Evolutionary conservation across 2,797 vertebrate species (phyloP), one percentile per base, ranked within the genome.

Genomic region (Hydrophis major): DNA sequence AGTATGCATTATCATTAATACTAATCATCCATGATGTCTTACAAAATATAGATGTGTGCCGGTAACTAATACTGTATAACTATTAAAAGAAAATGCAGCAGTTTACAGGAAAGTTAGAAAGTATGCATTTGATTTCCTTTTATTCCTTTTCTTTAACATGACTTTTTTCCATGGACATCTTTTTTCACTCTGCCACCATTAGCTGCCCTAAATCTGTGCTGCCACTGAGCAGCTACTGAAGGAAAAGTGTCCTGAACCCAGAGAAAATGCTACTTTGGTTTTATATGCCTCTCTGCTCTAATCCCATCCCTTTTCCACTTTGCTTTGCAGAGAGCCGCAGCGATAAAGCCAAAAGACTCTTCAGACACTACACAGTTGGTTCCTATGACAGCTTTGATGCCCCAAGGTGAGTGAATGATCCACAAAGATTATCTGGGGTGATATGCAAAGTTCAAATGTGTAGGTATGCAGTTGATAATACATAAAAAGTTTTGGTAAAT

Each of bases 311-410:
- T 6, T 60, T 50, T 88, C 69, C 25, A 16, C 57, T 91, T 92
- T 86, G 37, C 74, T 69, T 89, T 63, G 2, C 78, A 93, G 94
- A 95, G 66, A 92, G 86, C 60, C 92, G 94, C 55, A 94, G 92
- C 0, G 99, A 99, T 95, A 98, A 98, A 96, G 98, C 99, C 94
- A 99, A 99, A 96, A 97, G 99, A 55, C 98, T 99, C 93, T 99
- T 99, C 95, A 98, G 99, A 50, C 99, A 99, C 96, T 99, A 99
- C 95, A 99, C 99, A 0, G 99, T 99, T 96, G 99, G 99, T 91
- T 99, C 99, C 92, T 99, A 99, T 0, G 99, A 99, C 98, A 99
- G 98, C 97, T 99, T 99, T 13, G 99, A 99, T 50, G 98, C 98
- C 92, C 98, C 99, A 37, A 94, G 94, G 94, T 94, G 69, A 91